Evolutionary conservation across 2,113 vertebrate genomes (phyloP), one percentile per base, ranked within the genome.

Genomic region (Etheostoma cragini): DNA sequence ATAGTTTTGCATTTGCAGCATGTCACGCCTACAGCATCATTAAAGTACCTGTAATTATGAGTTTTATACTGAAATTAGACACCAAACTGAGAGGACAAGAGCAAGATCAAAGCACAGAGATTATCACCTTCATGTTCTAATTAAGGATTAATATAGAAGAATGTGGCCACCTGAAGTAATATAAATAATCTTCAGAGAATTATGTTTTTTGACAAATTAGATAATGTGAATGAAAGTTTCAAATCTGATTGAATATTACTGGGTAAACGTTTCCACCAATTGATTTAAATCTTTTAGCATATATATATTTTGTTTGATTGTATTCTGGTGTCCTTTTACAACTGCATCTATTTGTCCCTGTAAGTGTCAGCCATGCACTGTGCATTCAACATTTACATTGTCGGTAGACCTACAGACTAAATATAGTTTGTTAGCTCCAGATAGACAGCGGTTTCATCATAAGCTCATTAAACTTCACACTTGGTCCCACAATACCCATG

Each of bases 381-480:
- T 66, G 45, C 49, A 67, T 82, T 72, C 17, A 85, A 24, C 54
- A 61, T 53, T 16, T 33, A 77, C 79, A 24, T 69, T 62, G 21
- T 72, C 33, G 60, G 12, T n/a, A 53, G 78, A 64, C 60, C 74
- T 57, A 56, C 45, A 72, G n/a, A 7, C 45, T 16, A 38, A 72
- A 14, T 72, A 71, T 77, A 56, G 24, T 49, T 42, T 63, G 54
- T 78, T 71, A 62, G 72, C 45, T 35, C 38, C n/a, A 72, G 72
- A 72, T 68, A 80, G 54, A 69, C 16, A 50, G 54, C 1, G 13
- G 53, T 73, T 83, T 73, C 77, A 75, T 77, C 62, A 78, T 56
- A 14, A n/a, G 46, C 64, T 83, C 78, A 85, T 85, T 76, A 33
- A 78, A 52, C 33, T 64, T 72, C 5, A 3, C 65, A 26, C 24